Evolutionary conservation across 1,140 invertebrate species (phyloP), one percentile per base, ranked within the genome.

Genomic region (Mya arenaria): DNA sequence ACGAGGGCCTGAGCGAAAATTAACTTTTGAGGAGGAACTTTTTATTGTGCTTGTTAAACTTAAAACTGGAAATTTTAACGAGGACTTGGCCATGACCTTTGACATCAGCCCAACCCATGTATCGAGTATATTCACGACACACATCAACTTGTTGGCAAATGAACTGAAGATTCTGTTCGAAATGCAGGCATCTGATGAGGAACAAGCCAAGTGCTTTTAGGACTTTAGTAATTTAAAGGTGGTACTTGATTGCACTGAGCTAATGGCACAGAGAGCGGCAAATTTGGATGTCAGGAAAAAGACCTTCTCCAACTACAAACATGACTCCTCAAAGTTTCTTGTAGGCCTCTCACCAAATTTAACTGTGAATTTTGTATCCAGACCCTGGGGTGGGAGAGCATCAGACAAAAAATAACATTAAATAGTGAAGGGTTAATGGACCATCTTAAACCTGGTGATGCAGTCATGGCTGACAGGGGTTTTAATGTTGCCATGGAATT

Each of bases 1-100:
- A n/a, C n/a, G n/a, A n/a, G n/a, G n/a, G n/a, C n/a, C n/a, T n/a
- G n/a, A n/a, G n/a, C n/a, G n/a, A n/a, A n/a, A n/a, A n/a, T n/a
- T n/a, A n/a, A n/a, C n/a, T n/a, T n/a, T n/a, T n/a, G n/a, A n/a
- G n/a, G 56, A 60, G 28, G 56, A 60, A 25, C 8, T 60, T 25
- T 60, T 60, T 25, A 60, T 60, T 60, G 56, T 60, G 13, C 25
- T 60, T n/a, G 56, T 60, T 60, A 60, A 60, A 25, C 8, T 25
- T 19, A 60, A 60, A 25, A 60, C 56, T 13, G 25, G 8, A 60
- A 60, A 60, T 25, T 60, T 60, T 25, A 13, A 17, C 8, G 13
- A 60, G 13, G 13, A 60, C n/a, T n/a, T n/a, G n/a, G n/a, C n/a
- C n/a, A n/a, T n/a, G n/a, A n/a, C n/a, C n/a, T n/a, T n/a, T n/a